Base-by-base conservation (phyloP, 92 coral and sea anemone genomes). In the Palythoa caribaeorum region DNA sequence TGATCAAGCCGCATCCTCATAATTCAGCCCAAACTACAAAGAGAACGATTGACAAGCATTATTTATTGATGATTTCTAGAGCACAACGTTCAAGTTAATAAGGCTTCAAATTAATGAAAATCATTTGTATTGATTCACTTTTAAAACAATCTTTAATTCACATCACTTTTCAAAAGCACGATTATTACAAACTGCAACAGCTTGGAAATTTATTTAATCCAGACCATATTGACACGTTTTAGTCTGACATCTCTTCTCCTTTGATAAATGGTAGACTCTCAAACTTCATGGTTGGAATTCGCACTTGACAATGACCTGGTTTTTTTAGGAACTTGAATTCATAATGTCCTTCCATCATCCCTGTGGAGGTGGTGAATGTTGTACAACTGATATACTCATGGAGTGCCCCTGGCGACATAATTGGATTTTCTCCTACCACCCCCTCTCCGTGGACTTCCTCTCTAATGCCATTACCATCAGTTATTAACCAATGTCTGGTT, bases 331-430 rank as follows among this genome's bases (percentile, higher is more conserved):
- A 91, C 40, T 77, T 93, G 87, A 97, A 97, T 17, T 84, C 88
- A 77, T 95, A 97, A 89, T 97, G 89, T 35, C 99, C 99, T 38
- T 91, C 95, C 99, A 97, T 97, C 35, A 87, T 80, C 14, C 99
- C 99, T 11, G 95, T 92, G 20, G 99, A 98, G 54, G 99, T 97
- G 28, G 94, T 80, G 76, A 97, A 97, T 47, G 96, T 92, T 51
- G 98, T 96, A 78, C 98, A 97, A 88, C 99, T 97, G 71, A 97
- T 95, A 69, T 97, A 97, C 86, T 97, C 98, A 57, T 93, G 94
- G 68, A 91, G 88, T 10, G 96, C 98, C 21, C 98, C 98, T 38
- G 99, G 98, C 28, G 79, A 48, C 96, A 97, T 97, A 1, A 91
- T 73, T 9, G 99, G 99, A 84, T 89, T 91, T 57, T 85, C 91